Evolutionary conservation across 2,888 invertebrate genomes (phyloP), one percentile per base, ranked within the genome.

Genomic region (Parnassius apollo): DNA sequence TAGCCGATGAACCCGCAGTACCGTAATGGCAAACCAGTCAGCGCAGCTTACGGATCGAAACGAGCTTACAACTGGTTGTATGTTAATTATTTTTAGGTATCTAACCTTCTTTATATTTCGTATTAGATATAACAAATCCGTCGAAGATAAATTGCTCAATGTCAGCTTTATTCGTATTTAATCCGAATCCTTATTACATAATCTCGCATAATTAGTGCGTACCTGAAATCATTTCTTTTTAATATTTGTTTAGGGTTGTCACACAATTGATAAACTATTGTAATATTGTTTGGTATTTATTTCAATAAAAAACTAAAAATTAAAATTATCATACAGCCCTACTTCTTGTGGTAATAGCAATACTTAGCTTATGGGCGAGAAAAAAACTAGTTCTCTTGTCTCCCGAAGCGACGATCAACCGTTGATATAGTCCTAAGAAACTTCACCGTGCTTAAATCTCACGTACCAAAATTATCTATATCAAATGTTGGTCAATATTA

Each of bases 21-120:
- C 87, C 87, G 88, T 88, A 71, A 71, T 77, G 66, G 70, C 74
- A 75, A 63, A 88, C 88, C 88, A 71, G 88, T 81, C 73, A 18
- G 45, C 61, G 59, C 54, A 63, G 54, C 57, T 57, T 48, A 45
- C 22, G 13, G 59, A 60, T 61, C 58, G 65, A 53, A 12, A 50
- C 35, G 57, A 61, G 46, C 57, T 59, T 59, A 64, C 46, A 42
- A 56, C 56, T 25, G 25, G 46, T 46, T 22, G 12, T 22, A 48
- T 49, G 9, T 51, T 50, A 51, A 58, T 35, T 13, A 46, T 48
- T 2, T 50, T 61, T 54, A 61, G 12, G 22, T 42, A 22, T 49
- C n/a, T n/a, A n/a, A 12, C 35, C 2, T 35, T 10, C 8, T 2
- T 57, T 1, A 18, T 13, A 22, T n/a, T 57, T 49, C 13, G 9